Base-by-base conservation (phyloP, 2,113 vertebrate species). In the Donacobius atricapilla region DNA sequence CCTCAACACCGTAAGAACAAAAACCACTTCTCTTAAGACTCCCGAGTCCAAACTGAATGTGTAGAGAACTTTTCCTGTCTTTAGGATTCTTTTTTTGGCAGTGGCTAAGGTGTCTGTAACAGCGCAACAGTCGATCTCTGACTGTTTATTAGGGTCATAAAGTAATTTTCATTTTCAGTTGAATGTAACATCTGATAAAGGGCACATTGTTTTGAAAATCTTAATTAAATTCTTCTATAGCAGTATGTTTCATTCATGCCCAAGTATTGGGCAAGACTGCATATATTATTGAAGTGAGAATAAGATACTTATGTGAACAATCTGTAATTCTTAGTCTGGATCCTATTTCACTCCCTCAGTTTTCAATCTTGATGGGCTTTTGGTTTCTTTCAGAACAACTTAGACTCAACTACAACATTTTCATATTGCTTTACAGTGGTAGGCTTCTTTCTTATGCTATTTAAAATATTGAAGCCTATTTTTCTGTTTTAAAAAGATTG, bases 161-260 rank as follows among this genome's bases (percentile, higher is more conserved):
- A 94, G 58, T 95, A 87, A 94, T 96, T 92, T 95, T 95, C 72
- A 56, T 94, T 81, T 96, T 93, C 71, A 66, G 87, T 94, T 94
- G 91, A 97, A 82, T 6, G 6, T 56, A 89, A 64, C 33, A 50
- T 87, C 63, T 90, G 93, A 94, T 93, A 94, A 89, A 77, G 53
- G 30, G 45, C 25, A 78, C 42, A 39, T 87, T 93, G 80, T 89
- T 97, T 95, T 81, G 57, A 66, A 95, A 94, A 75, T 75, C 53
- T 92, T 80, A 60, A 84, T 93, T 87, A 54, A 81, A 89, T 77
- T 90, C n/a, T 83, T 83, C 79, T 87, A 28, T 51, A 77, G 83
- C 80, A 87, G 76, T 35, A 19, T 80, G 51, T 87, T 94, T 92
- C 12, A 20, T 79, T 94, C 77, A 51, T 51, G 15, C 60, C 39